phyloP scores from a whole-genome alignment of 2,797 vertebrate genomes.

The Buceros bicornis region DNA sequence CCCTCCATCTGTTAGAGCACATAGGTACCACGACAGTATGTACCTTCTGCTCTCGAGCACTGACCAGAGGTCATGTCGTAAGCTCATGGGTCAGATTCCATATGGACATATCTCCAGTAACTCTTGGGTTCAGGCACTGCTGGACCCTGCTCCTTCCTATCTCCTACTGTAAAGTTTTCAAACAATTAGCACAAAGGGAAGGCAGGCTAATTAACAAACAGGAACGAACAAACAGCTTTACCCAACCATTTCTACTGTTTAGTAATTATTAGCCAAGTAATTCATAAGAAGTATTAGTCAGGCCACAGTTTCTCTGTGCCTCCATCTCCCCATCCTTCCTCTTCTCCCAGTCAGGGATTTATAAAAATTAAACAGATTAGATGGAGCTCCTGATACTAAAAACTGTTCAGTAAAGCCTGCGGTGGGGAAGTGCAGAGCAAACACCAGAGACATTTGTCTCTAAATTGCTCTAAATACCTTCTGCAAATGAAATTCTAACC shows the following conservation, averaged over 20 bases:
- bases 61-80: not conserved
- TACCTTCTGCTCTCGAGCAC: not conserved
- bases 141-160: not conserved
- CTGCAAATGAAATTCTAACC: conserved; percentile 85
- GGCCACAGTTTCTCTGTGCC: conserved; percentile 71
- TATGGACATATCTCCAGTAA: not conserved
- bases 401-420: conserved; percentile 81
- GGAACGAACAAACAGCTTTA: conserved; percentile 61
- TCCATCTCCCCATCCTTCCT: conserved; percentile 56
- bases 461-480: conserved; percentile 86
- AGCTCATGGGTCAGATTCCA: not conserved
- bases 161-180: conserved; percentile 14
- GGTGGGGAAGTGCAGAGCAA: conserved; percentile 82
- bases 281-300: conserved; percentile 80
- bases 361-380: conserved; percentile 88
- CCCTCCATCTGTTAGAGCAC: not conserved
- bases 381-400: conserved; percentile 83
- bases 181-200: conserved; percentile 61
- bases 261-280: conserved; percentile 77
- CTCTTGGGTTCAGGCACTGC: not conserved
- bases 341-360: conserved; percentile 84
- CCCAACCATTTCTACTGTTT: conserved; percentile 68
- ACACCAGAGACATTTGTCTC: conserved; percentile 84
- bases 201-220: conserved; percentile 55
- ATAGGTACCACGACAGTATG: not conserved